phyloP scores from a whole-genome alignment of 2,888 invertebrate genomes.

The Petrolisthes cinctipes region DNA sequence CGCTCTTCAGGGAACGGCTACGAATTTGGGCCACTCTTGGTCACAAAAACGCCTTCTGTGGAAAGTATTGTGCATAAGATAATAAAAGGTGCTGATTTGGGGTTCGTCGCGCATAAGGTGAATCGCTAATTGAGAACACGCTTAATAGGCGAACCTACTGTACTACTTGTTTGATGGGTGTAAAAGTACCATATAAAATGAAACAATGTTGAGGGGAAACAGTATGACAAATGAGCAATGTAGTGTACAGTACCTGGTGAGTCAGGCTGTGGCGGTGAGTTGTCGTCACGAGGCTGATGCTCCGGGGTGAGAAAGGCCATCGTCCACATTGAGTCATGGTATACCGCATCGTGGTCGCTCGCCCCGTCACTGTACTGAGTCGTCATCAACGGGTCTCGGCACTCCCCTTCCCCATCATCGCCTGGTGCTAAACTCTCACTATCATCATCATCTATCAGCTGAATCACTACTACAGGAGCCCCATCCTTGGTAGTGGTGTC shows the following conservation, averaged over 20 bases:
- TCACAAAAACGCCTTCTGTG: too few relatives aligned
- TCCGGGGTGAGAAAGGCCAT: slow-evolving; percentile 56
- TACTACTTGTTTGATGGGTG: too few relatives aligned
- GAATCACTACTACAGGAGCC: not conserved
- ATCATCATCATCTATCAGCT: not conserved
- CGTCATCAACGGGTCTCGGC: not conserved
- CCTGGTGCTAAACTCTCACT: not conserved
- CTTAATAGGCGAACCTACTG: too few relatives aligned
- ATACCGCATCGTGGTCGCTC: slow-evolving; percentile 49
- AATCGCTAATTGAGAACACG: too few relatives aligned
- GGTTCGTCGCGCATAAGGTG: too few relatives aligned
- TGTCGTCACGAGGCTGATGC: slow-evolving; percentile 35
- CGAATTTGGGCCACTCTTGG: too few relatives aligned
- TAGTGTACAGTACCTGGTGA: slow-evolving; percentile 7
- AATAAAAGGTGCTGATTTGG: too few relatives aligned
- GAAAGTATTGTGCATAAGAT: too few relatives aligned
- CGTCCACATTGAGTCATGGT: slow-evolving; percentile 55
- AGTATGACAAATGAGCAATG: too few relatives aligned
- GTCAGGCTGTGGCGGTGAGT: slow-evolving; percentile 39
- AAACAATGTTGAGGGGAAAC: too few relatives aligned
- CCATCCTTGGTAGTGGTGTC: not conserved
- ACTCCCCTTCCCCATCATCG: not conserved
- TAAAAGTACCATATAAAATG: too few relatives aligned
- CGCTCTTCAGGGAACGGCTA: too few relatives aligned
- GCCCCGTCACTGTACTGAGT: slow-evolving; percentile 52